A percentile compares a stretch with the other conserved stretches of the same genome.
Evolutionary conservation across 2,113 vertebrate genomes (phyloP).

Genomic region (Cryptoleucopteryx plumbea): DNA sequence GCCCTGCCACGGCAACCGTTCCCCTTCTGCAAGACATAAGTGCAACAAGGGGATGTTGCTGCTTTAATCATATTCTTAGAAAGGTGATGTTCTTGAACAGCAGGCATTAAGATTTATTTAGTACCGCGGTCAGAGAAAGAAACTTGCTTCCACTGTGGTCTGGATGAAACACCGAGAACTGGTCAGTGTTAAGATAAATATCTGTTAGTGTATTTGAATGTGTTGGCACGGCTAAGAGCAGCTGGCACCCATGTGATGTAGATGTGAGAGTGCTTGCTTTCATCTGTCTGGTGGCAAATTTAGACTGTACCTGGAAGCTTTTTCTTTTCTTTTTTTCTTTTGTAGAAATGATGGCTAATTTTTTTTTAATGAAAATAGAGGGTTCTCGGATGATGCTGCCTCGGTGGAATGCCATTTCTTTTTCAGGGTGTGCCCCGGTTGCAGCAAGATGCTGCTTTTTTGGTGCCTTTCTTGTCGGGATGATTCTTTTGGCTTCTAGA

Average conservation of each 20-base stretch:
- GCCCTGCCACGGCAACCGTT: accelerated
- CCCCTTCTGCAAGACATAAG: background rate
- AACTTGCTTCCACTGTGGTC: background rate
- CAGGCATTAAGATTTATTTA: background rate
- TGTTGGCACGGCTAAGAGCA: background rate
- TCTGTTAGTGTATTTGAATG: background rate
- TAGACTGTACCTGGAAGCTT: background rate
- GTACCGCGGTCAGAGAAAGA: background rate
- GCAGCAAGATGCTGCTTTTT: background rate
- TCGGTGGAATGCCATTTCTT: background rate
- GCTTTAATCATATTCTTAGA: background rate
- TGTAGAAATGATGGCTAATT: background rate
- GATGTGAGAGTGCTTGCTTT: background rate
- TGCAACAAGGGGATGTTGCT: background rate
- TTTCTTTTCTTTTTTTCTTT: background rate
- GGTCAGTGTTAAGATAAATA: constrained; percentile 20
- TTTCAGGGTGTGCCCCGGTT: background rate
- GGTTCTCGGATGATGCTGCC: background rate
- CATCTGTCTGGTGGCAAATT: background rate
- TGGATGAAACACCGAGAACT: background rate
- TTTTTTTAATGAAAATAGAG: background rate
- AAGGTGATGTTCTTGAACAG: accelerated
- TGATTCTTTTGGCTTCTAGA: constrained; percentile 15
- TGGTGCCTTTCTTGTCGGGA: constrained; percentile 27
- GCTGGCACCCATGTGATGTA: background rate